Conservation (phyloP, 53 echinoderm and acorn worm species). For the Temnopleurus reevesii region DNA sequence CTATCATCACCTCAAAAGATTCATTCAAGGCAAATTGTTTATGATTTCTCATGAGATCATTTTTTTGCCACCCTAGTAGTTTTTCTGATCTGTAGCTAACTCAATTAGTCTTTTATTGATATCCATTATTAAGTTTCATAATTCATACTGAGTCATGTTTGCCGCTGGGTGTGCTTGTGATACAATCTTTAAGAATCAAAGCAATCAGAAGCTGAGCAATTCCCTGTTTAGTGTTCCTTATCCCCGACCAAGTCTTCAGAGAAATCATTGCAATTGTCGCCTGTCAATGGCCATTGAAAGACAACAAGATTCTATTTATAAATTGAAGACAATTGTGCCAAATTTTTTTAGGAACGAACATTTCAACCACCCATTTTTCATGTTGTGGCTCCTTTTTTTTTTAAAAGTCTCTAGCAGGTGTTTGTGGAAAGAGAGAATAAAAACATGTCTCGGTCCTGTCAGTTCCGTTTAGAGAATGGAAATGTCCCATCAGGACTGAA, state of each 20-base stretch:
- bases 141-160: slow-evolving; percentile 11
- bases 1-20: not conserved
- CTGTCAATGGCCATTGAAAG: not conserved
- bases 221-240: not conserved
- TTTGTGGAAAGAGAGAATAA: slow-evolving; percentile 27
- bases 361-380: not conserved
- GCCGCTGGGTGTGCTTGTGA: too few relatives aligned
- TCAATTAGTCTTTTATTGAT: slow-evolving; percentile 42
- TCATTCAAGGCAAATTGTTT: not conserved
- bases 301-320: slow-evolving; percentile 4
- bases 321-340: not conserved
- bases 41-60: not conserved
- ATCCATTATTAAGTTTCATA: slow-evolving; percentile 31
- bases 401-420: not conserved
- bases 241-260: not conserved
- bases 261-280: slow-evolving; percentile 1
- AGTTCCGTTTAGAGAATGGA: slow-evolving; percentile 46
- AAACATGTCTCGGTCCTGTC: slow-evolving; percentile 36
- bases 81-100: not conserved
- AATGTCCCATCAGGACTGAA: slow-evolving; percentile 36
- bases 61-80: not conserved
- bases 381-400: not conserved
- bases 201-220: not conserved
- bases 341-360: not conserved
- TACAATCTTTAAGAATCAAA: slow-evolving; percentile 5